These are phyloP conservation scores for Drosophila mulleri DNA, from an alignment of 2,888 invertebrate species.

Conservation along the genomic window DNA sequence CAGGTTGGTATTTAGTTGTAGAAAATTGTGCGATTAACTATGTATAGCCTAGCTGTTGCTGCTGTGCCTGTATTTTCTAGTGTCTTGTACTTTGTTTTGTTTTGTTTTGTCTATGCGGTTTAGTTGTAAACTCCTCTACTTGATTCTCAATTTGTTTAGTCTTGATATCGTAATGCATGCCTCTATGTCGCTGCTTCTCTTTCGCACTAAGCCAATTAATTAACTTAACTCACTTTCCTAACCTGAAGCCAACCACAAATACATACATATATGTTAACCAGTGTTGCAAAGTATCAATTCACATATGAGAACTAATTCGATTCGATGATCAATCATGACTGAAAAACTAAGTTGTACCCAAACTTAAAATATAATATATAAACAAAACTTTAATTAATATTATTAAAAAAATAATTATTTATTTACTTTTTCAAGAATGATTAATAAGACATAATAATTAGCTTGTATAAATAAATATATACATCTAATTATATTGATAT, in stretches of 20 bases:
- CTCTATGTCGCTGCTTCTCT: conserved; percentile 48
- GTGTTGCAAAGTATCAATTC: conserved; percentile 19
- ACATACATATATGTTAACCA: conserved; percentile 12
- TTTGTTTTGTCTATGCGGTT: conserved; percentile 69
- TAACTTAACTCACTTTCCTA: conserved; percentile 45
- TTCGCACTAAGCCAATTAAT: conserved; percentile 48
- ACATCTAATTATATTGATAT: too few species aligned
- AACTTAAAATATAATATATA: not conserved
- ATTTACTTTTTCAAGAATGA: too few species aligned
- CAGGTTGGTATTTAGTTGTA: conserved; percentile 73
- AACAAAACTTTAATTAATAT: not conserved
- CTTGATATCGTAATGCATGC: conserved; percentile 61
- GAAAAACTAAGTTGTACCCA: not conserved
- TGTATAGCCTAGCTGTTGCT: conserved; percentile 21
- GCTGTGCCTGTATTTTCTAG: conserved; percentile 56
- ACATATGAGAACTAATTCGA: conserved; percentile 1
- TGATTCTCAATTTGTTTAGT: conserved; percentile 50
- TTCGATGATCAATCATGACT: conserved; percentile 24
- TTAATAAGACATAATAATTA: too few species aligned
- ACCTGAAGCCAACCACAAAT: conserved; percentile 21
- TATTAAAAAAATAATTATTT: too few species aligned
- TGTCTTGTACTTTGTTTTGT: conserved; percentile 56
- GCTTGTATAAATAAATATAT: too few species aligned
- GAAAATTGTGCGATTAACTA: conserved; percentile 16
- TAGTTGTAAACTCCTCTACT: conserved; percentile 75